Conservation (phyloP, 2,888 invertebrate species). For the Athrips mouffetella region DNA sequence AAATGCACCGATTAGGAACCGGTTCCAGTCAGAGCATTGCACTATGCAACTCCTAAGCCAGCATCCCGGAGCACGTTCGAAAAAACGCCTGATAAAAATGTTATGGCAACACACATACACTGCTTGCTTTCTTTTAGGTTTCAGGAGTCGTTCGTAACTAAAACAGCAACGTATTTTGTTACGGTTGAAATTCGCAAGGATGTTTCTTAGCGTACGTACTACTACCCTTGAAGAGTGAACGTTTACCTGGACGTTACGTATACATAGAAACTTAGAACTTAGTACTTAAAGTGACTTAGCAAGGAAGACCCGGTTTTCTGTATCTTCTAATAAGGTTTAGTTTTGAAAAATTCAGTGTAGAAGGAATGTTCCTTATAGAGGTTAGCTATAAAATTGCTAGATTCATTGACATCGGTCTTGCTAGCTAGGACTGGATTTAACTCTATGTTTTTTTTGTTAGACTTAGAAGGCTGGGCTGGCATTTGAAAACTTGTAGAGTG, state of each 20-base stretch:
- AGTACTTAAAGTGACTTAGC: background rate
- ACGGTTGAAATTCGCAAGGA: background rate
- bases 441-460: conserved; percentile 28
- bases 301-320: conserved; percentile 32
- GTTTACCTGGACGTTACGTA: conserved; percentile 36
- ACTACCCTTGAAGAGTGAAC: conserved; percentile 37
- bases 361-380: conserved; percentile 38
- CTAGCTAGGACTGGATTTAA: conserved; percentile 56
- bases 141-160: background rate
- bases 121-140: background rate
- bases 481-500: conserved; percentile 1
- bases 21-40: conserved; percentile 57
- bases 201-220: conserved; percentile 24
- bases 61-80: conserved; percentile 21
- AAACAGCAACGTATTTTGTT: background rate
- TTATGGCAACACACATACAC: background rate
- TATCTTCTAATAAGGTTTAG: conserved; percentile 35
- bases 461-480: background rate
- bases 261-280: background rate
- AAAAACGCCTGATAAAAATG: conserved; percentile 34
- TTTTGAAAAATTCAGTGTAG: conserved; percentile 31
- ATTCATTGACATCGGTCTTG: conserved; percentile 66
- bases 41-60: conserved; percentile 49
- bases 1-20: conserved; percentile 68
- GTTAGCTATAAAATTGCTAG: conserved; percentile 58